Base-by-base conservation (phyloP, 1,140 invertebrate genomes). In the Cherax destructor region DNA sequence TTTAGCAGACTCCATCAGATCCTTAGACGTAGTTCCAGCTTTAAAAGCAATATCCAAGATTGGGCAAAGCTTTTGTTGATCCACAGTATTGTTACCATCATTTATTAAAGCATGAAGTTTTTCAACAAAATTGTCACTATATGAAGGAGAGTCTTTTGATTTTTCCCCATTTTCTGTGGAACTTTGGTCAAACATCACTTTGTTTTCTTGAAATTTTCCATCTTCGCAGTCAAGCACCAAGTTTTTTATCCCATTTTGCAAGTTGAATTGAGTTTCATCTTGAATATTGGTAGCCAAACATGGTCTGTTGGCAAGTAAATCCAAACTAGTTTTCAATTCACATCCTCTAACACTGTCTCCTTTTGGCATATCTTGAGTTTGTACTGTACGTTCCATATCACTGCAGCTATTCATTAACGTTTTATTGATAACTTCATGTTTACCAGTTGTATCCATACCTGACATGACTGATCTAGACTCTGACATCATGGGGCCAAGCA, bases 401-500 rank as follows among this genome's bases (percentile, higher is more conserved):
- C 21, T 59, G 56, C 49, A 4, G 50, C 50, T 21, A 59, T 21
- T 56, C 41, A 24, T 4, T 77, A 21, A n/a, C 74, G n/a, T 78
- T 61, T 86, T 56, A 3, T 49, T 11, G 11, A 5, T n/a, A 11
- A 50, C 3, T 47, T 69, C 72, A n/a, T 10, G 52, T 59, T 24
- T 65, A 49, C 59, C 30, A 13, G 21, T 18, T 30, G 77, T 47
- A 47, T 61, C 50, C 52, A 18, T 13, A 59, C 7, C 30, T 13
- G 52, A 61, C 18, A 59, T 6, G 7, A 24, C n/a, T 30, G 50
- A 79, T 56, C 24, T 59, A 41, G 24, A 18, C 61, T 16, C n/a
- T 41, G 69, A 65, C 56, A 61, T 79, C 76, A 78, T 87, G 7
- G 85, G 49, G 13, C 85, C 76, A 1, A 87, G 24, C 50, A 87